phyloP scores from a whole-genome alignment of 2,113 vertebrate genomes.

The Steatornis caripensis region DNA sequence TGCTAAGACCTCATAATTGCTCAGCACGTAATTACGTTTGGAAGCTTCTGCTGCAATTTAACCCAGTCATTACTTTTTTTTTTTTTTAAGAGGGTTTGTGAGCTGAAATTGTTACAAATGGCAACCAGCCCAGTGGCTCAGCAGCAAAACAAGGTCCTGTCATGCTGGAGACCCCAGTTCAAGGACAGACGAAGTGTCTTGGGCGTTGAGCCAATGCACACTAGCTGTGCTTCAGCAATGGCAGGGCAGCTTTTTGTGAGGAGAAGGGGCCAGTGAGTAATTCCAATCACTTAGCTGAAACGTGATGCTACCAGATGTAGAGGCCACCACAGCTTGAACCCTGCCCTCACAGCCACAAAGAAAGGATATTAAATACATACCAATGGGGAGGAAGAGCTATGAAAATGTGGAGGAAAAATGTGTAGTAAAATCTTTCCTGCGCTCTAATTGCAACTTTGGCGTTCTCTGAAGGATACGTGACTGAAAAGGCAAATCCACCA shows the following conservation, averaged over 20 bases:
- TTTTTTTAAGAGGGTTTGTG: constrained; percentile 30
- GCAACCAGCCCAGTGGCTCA: constrained; percentile 38
- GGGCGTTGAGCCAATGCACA: constrained; percentile 13
- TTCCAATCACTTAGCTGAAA: constrained; percentile 12
- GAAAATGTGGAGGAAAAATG: constrained; percentile 55
- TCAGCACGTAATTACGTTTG: constrained; percentile 37
- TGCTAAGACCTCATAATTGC: constrained; percentile 31
- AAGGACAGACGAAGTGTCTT: constrained; percentile 43
- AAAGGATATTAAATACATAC: constrained; percentile 60
- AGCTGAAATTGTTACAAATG: constrained; percentile 53
- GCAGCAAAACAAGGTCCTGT: constrained; percentile 49
- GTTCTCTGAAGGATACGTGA: constrained; percentile 56
- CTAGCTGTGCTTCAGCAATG: neutral
- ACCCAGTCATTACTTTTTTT: constrained; percentile 22
- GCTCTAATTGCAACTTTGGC: constrained; percentile 52
- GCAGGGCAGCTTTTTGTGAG: neutral
- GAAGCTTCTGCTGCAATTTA: constrained; percentile 58
- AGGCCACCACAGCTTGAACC: constrained; percentile 42
- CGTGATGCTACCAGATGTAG: constrained; percentile 33
- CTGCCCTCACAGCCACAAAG: constrained; percentile 41
- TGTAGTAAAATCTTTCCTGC: constrained; percentile 67
- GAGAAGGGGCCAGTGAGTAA: neutral
- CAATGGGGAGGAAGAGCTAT: constrained; percentile 42
- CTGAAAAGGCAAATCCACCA: constrained; percentile 15
- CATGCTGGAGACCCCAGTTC: constrained; percentile 33